Base-by-base conservation (phyloP, 2,888 invertebrate genomes). In the Heliconius hortense region DNA sequence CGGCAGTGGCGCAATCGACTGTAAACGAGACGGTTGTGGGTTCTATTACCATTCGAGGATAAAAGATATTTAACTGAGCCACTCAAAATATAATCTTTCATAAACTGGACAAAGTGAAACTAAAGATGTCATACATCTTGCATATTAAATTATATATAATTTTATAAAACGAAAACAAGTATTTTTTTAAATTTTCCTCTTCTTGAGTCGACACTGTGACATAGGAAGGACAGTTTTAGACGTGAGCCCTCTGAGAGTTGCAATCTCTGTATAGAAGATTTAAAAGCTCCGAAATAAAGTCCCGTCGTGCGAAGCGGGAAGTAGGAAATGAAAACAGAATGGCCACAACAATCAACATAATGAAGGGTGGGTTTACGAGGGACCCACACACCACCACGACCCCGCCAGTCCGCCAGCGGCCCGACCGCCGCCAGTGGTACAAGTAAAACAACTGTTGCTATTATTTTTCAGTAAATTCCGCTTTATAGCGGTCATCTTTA, bases 281-380 rank as follows among this genome's bases (percentile, higher is more conserved):
- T n/a, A 70, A 26, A 28, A 26, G 18, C 60, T 28, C 28, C n/a
- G 43, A 68, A 48, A 69, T 74, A 68, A 68, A 74, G 31, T 62
- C 18, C 48, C 48, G 48, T 39, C 24, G 26, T 7, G 26, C 26
- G 4, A 15, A 60, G 28, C 60, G 13, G 26, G 26, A 13, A 60
- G 35, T 62, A 39, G 74, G 39, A 64, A 70, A 63, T 70, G 64
- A 53, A 62, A 39, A 69, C 68, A 56, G 53, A 39, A 24, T 63
- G 60, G 70, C 69, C 63, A 21, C 68, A 70, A 73, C 73, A 73
- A 70, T 73, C 73, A 73, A 66, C 73, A 60, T 70, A 76, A 73
- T 76, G 70, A 73, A 48, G 43, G 64, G 35, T 39, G 60, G 73
- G 64, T 66, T 70, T 70, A 64, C 70, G 56, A 62, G 60, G 28